phyloP scores from a whole-genome alignment of 2,888 invertebrate genomes.

The Epiblema foenella region DNA sequence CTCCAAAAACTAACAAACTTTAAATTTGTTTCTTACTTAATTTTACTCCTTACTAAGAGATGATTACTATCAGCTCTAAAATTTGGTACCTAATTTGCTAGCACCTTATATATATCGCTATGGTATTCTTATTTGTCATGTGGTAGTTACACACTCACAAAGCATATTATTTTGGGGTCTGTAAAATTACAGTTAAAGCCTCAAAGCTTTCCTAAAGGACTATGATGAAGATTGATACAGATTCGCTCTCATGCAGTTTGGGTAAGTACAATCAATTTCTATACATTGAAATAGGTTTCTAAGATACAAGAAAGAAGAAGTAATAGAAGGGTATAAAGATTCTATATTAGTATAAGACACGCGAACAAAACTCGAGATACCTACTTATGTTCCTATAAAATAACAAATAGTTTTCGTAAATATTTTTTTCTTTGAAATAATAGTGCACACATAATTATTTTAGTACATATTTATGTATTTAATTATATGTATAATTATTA shows the following conservation, averaged over 20 bases:
- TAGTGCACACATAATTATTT: slow-evolving; percentile 64
- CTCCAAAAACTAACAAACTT: no score
- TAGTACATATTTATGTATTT: slow-evolving; percentile 48
- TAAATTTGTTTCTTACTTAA: no score
- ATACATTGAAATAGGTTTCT: slow-evolving; percentile 33
- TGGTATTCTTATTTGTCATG: not conserved
- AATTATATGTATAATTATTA: slow-evolving; percentile 61
- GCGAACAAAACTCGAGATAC: slow-evolving; percentile 48
- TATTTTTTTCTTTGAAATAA: slow-evolving; percentile 52
- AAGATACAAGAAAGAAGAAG: slow-evolving; percentile 14
- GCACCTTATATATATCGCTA: no score
- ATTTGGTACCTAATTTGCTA: no score
- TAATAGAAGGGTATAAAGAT: not conserved
- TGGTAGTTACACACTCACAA: not conserved
- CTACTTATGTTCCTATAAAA: slow-evolving; percentile 50
- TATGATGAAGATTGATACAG: slow-evolving; percentile 15
- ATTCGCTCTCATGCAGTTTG: slow-evolving; percentile 27
- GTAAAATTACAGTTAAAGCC: slow-evolving; percentile 12
- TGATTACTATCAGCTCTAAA: no score
- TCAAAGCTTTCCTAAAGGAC: slow-evolving; percentile 49
- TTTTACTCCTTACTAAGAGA: no score
- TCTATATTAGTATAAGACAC: slow-evolving; percentile 24
- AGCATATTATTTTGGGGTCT: not conserved
- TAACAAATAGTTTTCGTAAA: slow-evolving; percentile 52
- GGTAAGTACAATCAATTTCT: slow-evolving; percentile 43